Evolutionary conservation across 2,113 vertebrate genomes (phyloP).

Genomic region (Polypterus senegalus): DNA sequence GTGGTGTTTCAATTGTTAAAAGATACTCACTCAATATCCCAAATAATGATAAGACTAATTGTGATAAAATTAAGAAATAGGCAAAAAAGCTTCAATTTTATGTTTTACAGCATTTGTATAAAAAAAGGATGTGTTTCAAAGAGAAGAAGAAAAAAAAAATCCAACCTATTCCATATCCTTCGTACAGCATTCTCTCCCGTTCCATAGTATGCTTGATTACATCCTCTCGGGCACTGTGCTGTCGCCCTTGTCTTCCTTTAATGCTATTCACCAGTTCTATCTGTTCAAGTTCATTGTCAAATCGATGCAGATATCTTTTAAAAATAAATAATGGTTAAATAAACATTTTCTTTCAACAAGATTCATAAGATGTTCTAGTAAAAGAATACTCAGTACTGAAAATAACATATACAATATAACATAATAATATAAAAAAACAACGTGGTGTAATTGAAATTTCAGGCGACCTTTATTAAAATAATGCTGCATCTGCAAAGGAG

Average conservation of each 20-base stretch:
- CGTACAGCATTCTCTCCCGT: constrained; percentile 63
- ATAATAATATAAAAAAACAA: no score
- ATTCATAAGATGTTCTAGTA: no score
- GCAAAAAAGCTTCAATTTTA: neutral
- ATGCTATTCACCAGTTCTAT: constrained; percentile 83
- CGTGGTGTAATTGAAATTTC: no score
- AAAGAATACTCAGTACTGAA: no score
- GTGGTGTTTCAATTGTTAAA: no score
- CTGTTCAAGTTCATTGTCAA: constrained; percentile 76
- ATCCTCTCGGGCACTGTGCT: constrained; percentile 67
- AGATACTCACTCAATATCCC: neutral
- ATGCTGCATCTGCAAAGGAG: no score
- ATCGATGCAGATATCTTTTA: constrained; percentile 77
- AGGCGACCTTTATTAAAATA: no score
- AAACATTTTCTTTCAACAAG: no score
- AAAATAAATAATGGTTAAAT: constrained; percentile 13
- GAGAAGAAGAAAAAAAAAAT: neutral
- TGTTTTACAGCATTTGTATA: no score
- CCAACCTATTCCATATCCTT: constrained; percentile 71
- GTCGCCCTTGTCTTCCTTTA: constrained; percentile 78
- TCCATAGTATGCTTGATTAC: constrained; percentile 77
- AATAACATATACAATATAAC: no score
- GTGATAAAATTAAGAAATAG: neutral
- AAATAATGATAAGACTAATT: neutral
- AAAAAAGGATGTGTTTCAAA: no score